Percentiles rank a stretch among this genome's conserved stretches.
phyloP scores from a whole-genome alignment of 2,888 invertebrate species.

The Mythimna lalbum region DNA sequence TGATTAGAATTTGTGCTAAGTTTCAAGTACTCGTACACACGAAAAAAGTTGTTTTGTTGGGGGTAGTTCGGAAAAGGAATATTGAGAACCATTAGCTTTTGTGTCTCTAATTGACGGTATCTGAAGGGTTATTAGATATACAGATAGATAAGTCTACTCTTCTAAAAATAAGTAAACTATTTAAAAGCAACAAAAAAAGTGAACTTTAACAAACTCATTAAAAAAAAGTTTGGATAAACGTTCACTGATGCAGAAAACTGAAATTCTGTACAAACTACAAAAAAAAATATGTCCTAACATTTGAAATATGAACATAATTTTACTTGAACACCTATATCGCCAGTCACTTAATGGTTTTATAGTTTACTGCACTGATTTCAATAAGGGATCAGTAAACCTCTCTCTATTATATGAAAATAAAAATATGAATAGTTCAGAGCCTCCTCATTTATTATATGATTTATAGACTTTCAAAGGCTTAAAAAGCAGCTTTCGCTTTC shows the following conservation, averaged over 20 bases:
- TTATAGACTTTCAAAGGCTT: constrained; percentile 82
- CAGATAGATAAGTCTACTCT: not conserved
- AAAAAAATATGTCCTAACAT: not conserved
- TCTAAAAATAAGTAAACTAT: not conserved
- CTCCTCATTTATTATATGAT: constrained; percentile 81
- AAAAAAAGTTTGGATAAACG: constrained; percentile 7
- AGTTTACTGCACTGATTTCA: constrained; percentile 36
- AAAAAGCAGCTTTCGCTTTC: constrained; percentile 82
- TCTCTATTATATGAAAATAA: constrained; percentile 44
- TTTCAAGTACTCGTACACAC: too few relatives aligned
- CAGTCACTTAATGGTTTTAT: constrained; percentile 21
- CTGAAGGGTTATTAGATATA: too few relatives aligned
- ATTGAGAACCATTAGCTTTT: too few relatives aligned
- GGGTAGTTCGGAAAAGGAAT: too few relatives aligned
- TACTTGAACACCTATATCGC: constrained; percentile 4
- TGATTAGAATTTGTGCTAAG: too few relatives aligned
- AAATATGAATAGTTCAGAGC: constrained; percentile 68
- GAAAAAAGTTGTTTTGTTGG: too few relatives aligned
- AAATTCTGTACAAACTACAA: constrained; percentile 2
- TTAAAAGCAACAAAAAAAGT: not conserved
- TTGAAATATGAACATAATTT: constrained; percentile 13
- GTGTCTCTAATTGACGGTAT: too few relatives aligned
- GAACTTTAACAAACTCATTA: constrained; percentile 4
- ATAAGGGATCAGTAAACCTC: constrained; percentile 29
- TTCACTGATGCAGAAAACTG: constrained; percentile 19